Base-by-base conservation (phyloP, 2,888 invertebrate genomes). In the Lasius fuliginosus region DNA sequence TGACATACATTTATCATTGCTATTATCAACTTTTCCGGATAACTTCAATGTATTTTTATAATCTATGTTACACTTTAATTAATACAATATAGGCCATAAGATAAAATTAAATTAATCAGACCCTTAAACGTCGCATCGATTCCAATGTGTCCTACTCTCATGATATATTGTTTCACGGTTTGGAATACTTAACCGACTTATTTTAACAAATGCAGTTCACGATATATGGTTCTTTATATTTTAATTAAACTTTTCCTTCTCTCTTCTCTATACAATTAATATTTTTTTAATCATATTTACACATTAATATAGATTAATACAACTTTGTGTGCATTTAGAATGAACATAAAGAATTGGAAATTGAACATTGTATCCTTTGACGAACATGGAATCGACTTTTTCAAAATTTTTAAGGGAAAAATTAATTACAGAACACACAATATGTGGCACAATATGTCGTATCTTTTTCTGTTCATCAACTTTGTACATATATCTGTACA, bases 21-120 rank as follows among this genome's bases (percentile, higher is more conserved):
- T 46, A 46, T 46, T n/a, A 58, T 67, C 33, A 79, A 33, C 12
- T 73, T 73, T 60, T 60, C 3, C 33, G 30, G 73, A 60, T 73
- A 79, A 79, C 42, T 79, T 79, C 42, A 79, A 27, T 73, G 23
- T 79, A 73, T 79, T 79, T 79, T 79, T 79, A 79, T 36, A 73
- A 27, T 71, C 12, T 69, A 79, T 46, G 30, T 71, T 73, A 79
- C 58, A 73, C 4, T 81, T 74, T n/a, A 71, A 46, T 73, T 71
- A 60, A 79, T 79, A 81, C 60, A 81, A 73, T 79, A 46, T 81
- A 81, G 79, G 79, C 79, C 79, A 73, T 73, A 79, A 23, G 58
- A 11, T 60, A 74, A 58, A 74, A 58, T 79, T 68, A 27, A 68
- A 65, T 67, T 77, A 68, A 77, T 56, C 30, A 77, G 71, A 81